Evolutionary conservation across 2,888 invertebrate species (phyloP), one percentile per base, ranked within the genome.

Genomic region (Idaea dimidiata): DNA sequence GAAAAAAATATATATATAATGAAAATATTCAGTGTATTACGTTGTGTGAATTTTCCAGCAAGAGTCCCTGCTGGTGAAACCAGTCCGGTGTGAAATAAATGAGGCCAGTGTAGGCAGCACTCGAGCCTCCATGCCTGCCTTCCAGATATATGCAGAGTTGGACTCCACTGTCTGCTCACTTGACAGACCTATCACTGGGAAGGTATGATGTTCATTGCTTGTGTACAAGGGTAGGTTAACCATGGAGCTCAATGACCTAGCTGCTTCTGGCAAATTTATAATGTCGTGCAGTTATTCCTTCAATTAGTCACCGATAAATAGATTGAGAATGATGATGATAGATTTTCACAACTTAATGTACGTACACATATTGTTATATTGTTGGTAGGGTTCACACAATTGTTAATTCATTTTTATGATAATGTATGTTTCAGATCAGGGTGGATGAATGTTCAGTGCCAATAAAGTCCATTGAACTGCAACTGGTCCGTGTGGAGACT

Each of bases 401-500:
- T 24, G 24, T 24, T 24, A 24, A 24, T 24, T 24, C 1, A 24
- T 24, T 24, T 24, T 5, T 24, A 24, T 24, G 24, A 24, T 3
- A 24, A 24, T 53, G 8, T 55, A 60, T 59, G 16, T 59, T 31
- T 4, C 84, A 96, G 95, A 89, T 98, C 58, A 93, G 95, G 17
- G 95, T 98, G 59, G 96, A 97, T 75, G 94, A 95, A 75, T 97
- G 97, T 77, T 96, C 96, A 66, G 95, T 96, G 53, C 94, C 96
- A 0, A 96, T 99, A 66, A 97, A 97, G 83, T 98, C 98, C 0
- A 95, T 99, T 62, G 99, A 99, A 87, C 88, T 99, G 68, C 99
- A 99, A 86, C 92, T 99, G 66, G 97, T 99, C 0, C 93, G 99
- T 62, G 97, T 99, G 1, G 99, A 99, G 88, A 99, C 98, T 0